Conservation (phyloP, 1,140 invertebrate species). For the Lerema accius region DNA sequence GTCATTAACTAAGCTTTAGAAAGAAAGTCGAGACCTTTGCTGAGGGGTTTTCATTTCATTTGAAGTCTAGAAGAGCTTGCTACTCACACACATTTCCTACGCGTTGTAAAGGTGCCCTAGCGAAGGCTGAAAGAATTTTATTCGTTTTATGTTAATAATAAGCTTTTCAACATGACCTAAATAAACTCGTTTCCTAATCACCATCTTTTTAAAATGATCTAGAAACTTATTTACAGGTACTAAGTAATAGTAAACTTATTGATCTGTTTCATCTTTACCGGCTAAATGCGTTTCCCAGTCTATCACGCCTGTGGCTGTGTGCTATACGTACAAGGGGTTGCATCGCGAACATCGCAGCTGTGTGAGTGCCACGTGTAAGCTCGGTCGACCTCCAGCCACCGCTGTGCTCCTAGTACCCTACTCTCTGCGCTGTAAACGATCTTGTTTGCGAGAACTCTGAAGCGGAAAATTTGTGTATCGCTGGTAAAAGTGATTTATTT, state of each 20-base stretch:
- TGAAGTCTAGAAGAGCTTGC: conserved; percentile 50
- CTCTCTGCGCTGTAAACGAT: conserved; percentile 76
- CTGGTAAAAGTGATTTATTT: conserved; percentile 21
- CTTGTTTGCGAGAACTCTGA: conserved; percentile 74
- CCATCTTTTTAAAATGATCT: no score
- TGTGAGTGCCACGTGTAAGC: conserved; percentile 78
- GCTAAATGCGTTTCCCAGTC: conserved; percentile 76
- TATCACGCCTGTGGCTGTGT: conserved; percentile 66
- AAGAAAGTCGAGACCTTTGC: conserved; percentile 69
- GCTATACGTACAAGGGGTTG: conserved; percentile 40
- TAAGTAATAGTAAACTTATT: conserved; percentile 48
- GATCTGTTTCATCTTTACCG: conserved; percentile 74
- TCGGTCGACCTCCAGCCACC: conserved; percentile 45
- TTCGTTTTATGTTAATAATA: conserved; percentile 42
- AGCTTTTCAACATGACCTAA: conserved; percentile 38
- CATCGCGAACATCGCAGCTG: conserved; percentile 33
- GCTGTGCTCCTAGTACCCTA: conserved; percentile 68
- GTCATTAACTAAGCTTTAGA: conserved; percentile 70
- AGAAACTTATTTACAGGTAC: conserved; percentile 29
- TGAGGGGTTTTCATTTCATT: conserved; percentile 68
- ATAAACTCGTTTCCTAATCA: conserved; percentile 20
- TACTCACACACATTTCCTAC: conserved; percentile 48
- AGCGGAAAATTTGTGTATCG: conserved; percentile 55
- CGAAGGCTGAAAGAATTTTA: conserved; percentile 40
- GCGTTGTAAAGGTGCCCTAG: conserved; percentile 45